phyloP scores from a whole-genome alignment of 2,888 invertebrate genomes.

The Pharmacophagus antenor region DNA sequence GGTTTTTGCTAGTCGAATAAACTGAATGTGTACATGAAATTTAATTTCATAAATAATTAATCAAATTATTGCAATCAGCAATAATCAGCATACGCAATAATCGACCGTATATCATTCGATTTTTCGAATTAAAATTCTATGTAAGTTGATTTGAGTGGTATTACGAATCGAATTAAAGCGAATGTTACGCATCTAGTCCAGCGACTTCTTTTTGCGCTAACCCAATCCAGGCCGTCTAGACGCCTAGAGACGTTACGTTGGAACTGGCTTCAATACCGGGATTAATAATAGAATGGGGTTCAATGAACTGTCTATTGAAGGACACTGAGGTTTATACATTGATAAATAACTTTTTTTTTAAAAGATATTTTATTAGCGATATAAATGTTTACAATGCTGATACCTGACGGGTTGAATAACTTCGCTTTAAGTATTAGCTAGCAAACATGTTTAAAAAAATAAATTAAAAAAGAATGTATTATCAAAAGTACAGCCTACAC shows the following conservation, averaged over 20 bases:
- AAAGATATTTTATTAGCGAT: neutral
- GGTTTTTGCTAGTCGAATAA: too few relatives aligned
- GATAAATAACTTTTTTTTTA: neutral
- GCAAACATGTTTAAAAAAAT: too few relatives aligned
- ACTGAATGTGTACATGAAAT: too few relatives aligned
- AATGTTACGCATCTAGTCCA: constrained; percentile 18
- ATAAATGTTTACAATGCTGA: too few relatives aligned
- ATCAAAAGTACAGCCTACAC: too few relatives aligned
- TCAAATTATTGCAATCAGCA: too few relatives aligned
- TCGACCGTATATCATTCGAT: too few relatives aligned
- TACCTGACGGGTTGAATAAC: too few relatives aligned
- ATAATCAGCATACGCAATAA: too few relatives aligned
- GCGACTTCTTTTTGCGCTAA: constrained; percentile 37
- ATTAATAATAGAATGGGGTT: constrained; percentile 65
- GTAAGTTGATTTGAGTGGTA: neutral
- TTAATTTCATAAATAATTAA: too few relatives aligned
- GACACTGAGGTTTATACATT: neutral
- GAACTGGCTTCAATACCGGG: constrained; percentile 57
- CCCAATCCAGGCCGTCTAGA: constrained; percentile 57
- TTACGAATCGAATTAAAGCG: constrained; percentile 1
- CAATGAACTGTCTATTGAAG: constrained; percentile 44
- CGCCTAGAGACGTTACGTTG: constrained; percentile 54
- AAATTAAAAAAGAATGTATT: too few relatives aligned
- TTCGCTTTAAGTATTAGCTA: too few relatives aligned
- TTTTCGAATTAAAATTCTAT: neutral